phyloP scores from a whole-genome alignment of 2,113 vertebrate genomes.

The Micromys minutus region DNA sequence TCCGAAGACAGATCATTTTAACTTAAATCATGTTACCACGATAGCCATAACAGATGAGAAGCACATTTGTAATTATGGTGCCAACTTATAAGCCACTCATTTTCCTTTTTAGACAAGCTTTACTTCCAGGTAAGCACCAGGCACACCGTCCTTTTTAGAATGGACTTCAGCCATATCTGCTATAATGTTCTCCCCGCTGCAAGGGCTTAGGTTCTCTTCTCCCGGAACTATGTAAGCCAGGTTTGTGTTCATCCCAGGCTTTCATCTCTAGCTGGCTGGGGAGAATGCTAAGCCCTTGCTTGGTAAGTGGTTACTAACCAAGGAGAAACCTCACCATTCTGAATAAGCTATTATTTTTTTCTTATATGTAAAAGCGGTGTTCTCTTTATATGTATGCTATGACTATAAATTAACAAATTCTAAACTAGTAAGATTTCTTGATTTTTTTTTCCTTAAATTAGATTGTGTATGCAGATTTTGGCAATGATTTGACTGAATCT shows the following conservation, averaged over 20 bases:
- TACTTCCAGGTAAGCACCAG: constrained; percentile 3
- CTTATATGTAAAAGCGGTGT: constrained; percentile 12
- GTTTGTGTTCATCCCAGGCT: background rate
- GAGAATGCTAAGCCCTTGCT: background rate
- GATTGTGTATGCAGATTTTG: background rate
- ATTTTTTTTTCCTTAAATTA: background rate
- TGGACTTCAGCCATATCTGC: background rate
- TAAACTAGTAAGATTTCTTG: constrained; percentile 6
- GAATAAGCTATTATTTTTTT: background rate
- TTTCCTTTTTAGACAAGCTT: constrained; percentile 41
- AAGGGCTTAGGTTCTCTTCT: background rate
- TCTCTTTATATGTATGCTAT: background rate
- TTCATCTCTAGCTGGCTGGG: background rate
- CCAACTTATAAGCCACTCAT: constrained; percentile 16
- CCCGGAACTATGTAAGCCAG: background rate
- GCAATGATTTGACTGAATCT: background rate
- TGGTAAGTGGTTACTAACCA: background rate
- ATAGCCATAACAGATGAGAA: constrained; percentile 29
- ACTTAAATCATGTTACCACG: constrained; percentile 34
- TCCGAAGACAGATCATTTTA: constrained; percentile 33
- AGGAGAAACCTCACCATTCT: background rate
- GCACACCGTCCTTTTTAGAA: background rate
- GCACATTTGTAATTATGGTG: background rate
- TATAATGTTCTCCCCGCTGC: background rate
- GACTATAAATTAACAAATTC: background rate